Evolutionary conservation across 1,140 invertebrate genomes (phyloP), one percentile per base, ranked within the genome.

Genomic region (Leptinotarsa undecemlineata): DNA sequence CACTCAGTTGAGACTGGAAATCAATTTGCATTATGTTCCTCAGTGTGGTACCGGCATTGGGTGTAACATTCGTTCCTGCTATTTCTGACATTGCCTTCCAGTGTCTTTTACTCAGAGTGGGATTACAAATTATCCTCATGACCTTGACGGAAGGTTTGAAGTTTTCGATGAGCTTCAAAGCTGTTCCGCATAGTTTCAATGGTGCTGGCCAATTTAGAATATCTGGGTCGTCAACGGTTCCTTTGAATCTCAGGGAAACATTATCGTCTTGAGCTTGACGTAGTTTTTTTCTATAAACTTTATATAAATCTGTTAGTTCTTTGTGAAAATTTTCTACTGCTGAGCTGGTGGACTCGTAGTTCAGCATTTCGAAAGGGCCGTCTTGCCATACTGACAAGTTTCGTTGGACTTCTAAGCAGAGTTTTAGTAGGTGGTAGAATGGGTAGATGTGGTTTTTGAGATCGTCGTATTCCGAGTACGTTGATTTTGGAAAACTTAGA

Each of bases 61-160:
- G 96, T 3, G 92, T 95, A 60, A 98, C 86, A 84, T 95, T 91
- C 79, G 91, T 92, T 1, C 91, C 93, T 15, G 93, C 91, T 67
- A 96, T 91, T 51, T 89, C 87, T 0, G 94, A 94, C 90, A 98
- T 96, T 83, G 95, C 91, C 77, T 93, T 90, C 96, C 96, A 98
- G 84, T 98, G 96, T 48, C 94, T 87, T 76, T 94, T 90, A 8
- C 91, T 86, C 70, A 98, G 85, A 1, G 93, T 94, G 33, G 92
- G 91, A 86, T 97, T 97, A 81, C 95, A 96, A 85, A 98, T 89
- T 17, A 94, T 94, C 62, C 90, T 87, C 17, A 94, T 91, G 63
- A 96, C 87, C 64, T 92, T 92, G 63, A 97, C 88, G 78, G 93
- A 91, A 62, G 91, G 90, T 85, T 94, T 86, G 85, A 96, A 97